Conservation (phyloP, 2,797 vertebrate genomes). For the Petrocephalus schoutedeni region DNA sequence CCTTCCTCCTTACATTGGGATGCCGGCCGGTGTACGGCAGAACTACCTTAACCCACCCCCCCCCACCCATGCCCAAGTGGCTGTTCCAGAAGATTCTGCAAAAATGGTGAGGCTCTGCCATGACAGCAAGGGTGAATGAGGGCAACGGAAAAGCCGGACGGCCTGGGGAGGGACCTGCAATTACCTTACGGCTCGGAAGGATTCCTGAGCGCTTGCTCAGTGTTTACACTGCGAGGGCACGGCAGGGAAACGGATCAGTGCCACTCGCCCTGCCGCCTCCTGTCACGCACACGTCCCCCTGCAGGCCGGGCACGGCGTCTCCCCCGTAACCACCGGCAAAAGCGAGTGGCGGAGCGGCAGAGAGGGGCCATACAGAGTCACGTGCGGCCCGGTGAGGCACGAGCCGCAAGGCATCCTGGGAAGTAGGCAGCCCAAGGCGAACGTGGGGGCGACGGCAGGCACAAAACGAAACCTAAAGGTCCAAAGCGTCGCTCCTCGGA, state of each 20-base stretch:
- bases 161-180: slow-evolving; percentile 75
- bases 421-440: neutral
- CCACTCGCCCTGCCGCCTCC: slow-evolving; percentile 58
- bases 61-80: neutral
- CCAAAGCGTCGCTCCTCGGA: neutral
- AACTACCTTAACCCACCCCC: neutral
- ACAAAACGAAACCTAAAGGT: neutral
- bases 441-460: neutral
- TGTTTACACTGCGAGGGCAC: slow-evolving; percentile 75
- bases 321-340: neutral
- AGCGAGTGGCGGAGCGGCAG: neutral
- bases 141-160: slow-evolving; percentile 44
- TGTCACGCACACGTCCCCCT: slow-evolving; percentile 70
- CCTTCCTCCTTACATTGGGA: neutral
- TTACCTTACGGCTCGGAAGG: slow-evolving; percentile 87
- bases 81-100: neutral
- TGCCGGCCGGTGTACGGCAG: neutral
- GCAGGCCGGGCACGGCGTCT: neutral
- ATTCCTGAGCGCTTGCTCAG: slow-evolving; percentile 86
- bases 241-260: slow-evolving; percentile 71
- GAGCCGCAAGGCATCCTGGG: neutral
- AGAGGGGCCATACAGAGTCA: neutral
- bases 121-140: slow-evolving; percentile 15
- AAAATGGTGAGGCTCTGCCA: neutral
- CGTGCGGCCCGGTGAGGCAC: neutral